These are phyloP conservation scores for Papilio xuthus DNA, from an alignment of 1,140 invertebrate species.

Conservation along the genomic window DNA sequence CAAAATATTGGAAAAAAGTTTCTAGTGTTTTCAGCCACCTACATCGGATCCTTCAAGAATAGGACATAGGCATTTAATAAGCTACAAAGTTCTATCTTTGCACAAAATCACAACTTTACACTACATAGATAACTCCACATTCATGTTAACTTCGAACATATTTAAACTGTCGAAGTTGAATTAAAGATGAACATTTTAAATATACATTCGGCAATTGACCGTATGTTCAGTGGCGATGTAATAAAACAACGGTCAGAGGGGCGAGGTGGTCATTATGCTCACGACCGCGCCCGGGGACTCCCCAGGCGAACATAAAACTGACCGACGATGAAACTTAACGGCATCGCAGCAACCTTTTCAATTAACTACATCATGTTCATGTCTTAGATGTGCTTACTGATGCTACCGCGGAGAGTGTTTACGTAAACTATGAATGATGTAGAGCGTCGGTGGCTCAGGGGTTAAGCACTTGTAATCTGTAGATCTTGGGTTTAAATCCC, in stretches of 20 bases:
- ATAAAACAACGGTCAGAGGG: slow-evolving; percentile 32
- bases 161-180: neutral
- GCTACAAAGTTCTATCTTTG: too few species aligned
- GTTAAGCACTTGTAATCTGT: too few species aligned
- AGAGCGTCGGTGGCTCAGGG: too few species aligned
- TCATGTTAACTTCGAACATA: too few species aligned
- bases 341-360: slow-evolving; percentile 50
- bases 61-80: too few species aligned
- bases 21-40: too few species aligned
- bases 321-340: slow-evolving; percentile 53
- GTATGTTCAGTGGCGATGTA: slow-evolving; percentile 3
- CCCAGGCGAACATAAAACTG: slow-evolving; percentile 43
- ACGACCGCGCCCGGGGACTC: slow-evolving; percentile 23
- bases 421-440: neutral
- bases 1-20: too few species aligned
- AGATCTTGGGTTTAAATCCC: too few species aligned
- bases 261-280: slow-evolving; percentile 18
- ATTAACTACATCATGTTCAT: slow-evolving; percentile 46
- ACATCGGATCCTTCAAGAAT: too few species aligned
- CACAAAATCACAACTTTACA: too few species aligned
- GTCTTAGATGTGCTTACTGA: slow-evolving; percentile 33
- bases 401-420: slow-evolving; percentile 6
- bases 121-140: too few species aligned
- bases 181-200: neutral
- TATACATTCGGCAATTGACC: slow-evolving; percentile 6